These are phyloP conservation scores for Anorthoa munda DNA, from an alignment of 2,888 invertebrate genomes.

Conservation along the genomic window DNA sequence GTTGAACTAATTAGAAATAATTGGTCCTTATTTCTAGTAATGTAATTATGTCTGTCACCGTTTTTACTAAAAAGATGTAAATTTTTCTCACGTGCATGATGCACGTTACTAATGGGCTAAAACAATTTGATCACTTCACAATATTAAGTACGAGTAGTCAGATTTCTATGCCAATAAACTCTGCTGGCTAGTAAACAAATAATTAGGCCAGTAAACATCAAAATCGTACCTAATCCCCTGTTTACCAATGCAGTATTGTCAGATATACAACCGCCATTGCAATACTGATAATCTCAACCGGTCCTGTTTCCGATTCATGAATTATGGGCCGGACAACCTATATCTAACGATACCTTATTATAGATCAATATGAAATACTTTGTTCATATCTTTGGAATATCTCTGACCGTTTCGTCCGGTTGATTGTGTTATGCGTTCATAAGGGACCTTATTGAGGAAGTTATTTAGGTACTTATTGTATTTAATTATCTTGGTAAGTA, in stretches of 20 bases:
- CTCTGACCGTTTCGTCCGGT: constrained; percentile 4
- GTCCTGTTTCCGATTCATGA: constrained; percentile 43
- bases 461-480: constrained; percentile 8
- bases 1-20: too few relatives aligned
- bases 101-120: too few relatives aligned
- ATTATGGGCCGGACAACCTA: constrained; percentile 33
- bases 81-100: too few relatives aligned
- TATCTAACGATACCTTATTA: constrained; percentile 24
- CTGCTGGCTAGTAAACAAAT: too few relatives aligned
- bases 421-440: constrained; percentile 24
- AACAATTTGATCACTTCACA: too few relatives aligned
- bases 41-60: too few relatives aligned
- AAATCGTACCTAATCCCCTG: neutral
- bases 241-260: constrained; percentile 18
- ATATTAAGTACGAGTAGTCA: too few relatives aligned
- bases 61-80: too few relatives aligned
- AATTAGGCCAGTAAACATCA: neutral
- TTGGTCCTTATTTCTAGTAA: too few relatives aligned
- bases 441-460: neutral
- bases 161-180: too few relatives aligned
- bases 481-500: constrained; percentile 4
- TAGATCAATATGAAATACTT: constrained; percentile 4
- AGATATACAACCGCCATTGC: constrained; percentile 16
- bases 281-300: constrained; percentile 39
- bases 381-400: constrained; percentile 25